These are phyloP conservation scores for Tenualosa thibaudeaui DNA, from an alignment of 2,797 vertebrate species.

Conservation along the genomic window DNA sequence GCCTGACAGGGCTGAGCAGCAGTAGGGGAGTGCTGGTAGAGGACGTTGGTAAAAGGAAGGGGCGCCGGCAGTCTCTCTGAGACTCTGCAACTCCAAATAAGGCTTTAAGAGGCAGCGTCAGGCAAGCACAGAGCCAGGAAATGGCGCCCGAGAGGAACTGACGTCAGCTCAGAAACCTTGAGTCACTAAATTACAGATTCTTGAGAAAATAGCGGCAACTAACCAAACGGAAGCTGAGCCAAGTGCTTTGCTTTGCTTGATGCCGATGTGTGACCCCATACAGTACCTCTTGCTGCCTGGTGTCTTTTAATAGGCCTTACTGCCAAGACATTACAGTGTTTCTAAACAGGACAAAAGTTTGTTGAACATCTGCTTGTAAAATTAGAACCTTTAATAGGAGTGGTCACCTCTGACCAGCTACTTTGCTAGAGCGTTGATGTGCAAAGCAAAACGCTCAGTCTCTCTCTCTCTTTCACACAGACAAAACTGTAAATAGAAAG, in stretches of 20 bases:
- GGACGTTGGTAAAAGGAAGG: conserved; percentile 47
- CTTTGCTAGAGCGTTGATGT: background rate
- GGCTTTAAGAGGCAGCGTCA: conserved; percentile 65
- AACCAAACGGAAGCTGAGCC: conserved; percentile 7
- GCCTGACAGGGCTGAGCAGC: conserved; percentile 39
- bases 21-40: conserved; percentile 63
- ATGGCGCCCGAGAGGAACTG: conserved; percentile 84
- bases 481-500: background rate
- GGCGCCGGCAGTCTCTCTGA: conserved; percentile 19
- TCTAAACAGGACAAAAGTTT: background rate
- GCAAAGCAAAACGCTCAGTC: background rate
- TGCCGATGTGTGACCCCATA: background rate
- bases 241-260: background rate
- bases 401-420: background rate
- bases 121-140: conserved; percentile 79
- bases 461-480: background rate
- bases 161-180: conserved; percentile 87
- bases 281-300: background rate
- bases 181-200: conserved; percentile 85
- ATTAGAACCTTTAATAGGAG: background rate
- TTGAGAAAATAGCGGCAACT: conserved; percentile 44
- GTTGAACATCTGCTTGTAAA: conserved; percentile 2
- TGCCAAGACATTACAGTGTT: background rate
- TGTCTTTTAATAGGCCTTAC: background rate
- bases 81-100: conserved; percentile 82